Evolutionary conservation across 2,797 vertebrate genomes (phyloP).

Genomic region (Coreius guichenoti): DNA sequence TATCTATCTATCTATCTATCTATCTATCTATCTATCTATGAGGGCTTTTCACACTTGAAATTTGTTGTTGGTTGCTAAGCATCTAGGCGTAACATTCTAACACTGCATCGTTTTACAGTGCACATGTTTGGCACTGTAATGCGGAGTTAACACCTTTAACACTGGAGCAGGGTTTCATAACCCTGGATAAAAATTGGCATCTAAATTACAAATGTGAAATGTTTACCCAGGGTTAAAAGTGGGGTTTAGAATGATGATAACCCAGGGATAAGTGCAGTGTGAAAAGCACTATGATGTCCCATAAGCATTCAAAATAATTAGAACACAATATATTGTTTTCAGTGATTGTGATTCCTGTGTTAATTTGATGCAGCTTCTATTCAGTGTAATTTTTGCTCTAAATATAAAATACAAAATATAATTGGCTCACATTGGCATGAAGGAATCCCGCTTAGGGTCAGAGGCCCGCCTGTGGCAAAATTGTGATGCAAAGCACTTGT

Average conservation of each 20-base stretch:
- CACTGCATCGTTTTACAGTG: neutral
- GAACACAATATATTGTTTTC: neutral
- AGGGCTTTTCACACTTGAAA: neutral
- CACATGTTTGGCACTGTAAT: neutral
- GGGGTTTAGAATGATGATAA: neutral
- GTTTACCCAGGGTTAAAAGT: neutral
- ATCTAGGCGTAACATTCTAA: neutral
- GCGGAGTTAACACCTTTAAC: neutral
- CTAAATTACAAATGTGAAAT: neutral
- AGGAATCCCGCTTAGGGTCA: neutral
- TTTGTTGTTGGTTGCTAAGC: neutral
- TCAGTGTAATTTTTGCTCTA: neutral
- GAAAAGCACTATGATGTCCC: too few relatives aligned
- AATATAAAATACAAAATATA: neutral
- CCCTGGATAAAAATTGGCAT: neutral
- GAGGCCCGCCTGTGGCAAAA: neutral
- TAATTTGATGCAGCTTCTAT: neutral
- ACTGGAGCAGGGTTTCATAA: neutral
- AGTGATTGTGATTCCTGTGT: neutral
- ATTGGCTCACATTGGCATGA: neutral
- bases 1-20: too few relatives aligned
- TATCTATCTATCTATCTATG: neutral
- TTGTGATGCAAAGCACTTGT: neutral
- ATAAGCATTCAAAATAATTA: neutral
- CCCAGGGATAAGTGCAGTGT: neutral